Conservation (phyloP, 1,140 invertebrate genomes). For the Cydia strobilella region DNA sequence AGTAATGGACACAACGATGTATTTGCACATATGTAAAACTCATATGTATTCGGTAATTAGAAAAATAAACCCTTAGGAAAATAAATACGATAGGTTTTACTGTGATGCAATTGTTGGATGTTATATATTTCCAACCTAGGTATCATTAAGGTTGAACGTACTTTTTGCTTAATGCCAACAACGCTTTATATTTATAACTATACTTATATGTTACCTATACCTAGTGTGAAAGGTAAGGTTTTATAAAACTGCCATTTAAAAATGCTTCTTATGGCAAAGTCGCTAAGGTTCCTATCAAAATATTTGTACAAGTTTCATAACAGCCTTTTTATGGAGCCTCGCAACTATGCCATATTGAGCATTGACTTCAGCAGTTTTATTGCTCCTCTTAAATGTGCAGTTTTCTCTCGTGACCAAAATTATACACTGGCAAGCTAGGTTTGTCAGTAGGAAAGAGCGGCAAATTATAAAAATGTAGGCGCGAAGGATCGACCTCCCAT, state of each 20-base stretch:
- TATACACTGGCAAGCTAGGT: too few species aligned
- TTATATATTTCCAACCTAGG: neutral
- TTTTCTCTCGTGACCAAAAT: neutral
- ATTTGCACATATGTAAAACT: neutral
- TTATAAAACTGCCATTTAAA: slow-evolving; percentile 8
- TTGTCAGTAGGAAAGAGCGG: too few species aligned
- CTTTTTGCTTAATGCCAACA: neutral
- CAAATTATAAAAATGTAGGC: too few species aligned
- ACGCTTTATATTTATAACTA: neutral
- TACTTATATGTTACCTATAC: neutral
- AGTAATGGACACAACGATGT: neutral
- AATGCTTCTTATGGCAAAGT: slow-evolving; percentile 5
- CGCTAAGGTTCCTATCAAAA: slow-evolving; percentile 11
- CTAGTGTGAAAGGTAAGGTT: neutral
- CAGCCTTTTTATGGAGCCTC: slow-evolving; percentile 12
- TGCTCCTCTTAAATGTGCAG: neutral
- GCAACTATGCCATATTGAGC: slow-evolving; percentile 3
- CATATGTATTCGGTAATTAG: neutral
- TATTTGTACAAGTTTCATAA: slow-evolving; percentile 31
- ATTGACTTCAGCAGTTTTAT: neutral
- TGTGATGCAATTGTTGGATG: neutral
- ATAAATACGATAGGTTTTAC: neutral
- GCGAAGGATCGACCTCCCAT: too few species aligned
- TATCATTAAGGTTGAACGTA: neutral
- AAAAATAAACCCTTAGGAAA: neutral